Base-by-base conservation (phyloP, 2,797 vertebrate species). In the Tauraco hartlaubi region DNA sequence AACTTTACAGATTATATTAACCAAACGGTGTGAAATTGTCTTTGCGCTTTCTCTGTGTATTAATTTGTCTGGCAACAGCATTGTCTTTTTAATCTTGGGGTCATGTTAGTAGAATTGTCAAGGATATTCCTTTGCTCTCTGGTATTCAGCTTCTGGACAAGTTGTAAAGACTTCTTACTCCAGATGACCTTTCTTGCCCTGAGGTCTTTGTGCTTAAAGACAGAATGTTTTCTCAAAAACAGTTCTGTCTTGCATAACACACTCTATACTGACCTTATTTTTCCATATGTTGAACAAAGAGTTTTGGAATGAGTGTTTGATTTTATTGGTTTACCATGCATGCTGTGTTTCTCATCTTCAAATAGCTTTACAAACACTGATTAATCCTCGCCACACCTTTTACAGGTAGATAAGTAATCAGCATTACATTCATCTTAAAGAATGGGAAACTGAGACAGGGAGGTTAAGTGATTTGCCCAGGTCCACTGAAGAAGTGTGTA, bases 391-490 rank as follows among this genome's bases (percentile, higher is more conserved):
- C 58, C 68, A 88, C 85, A 81, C 85, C 85, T 96, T 96, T 95
- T 69, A 67, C 16, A 59, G 75, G 92, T 90, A 94, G 79, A 78
- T 94, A 86, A 81, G 11, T 46, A 55, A 90, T 72, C 43, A 86
- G 26, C 51, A 55, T 66, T 93, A 28, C 39, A 37, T 74, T 51
- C 25, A 37, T 78, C 54, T 72, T 86, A 73, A 73, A 88, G 35
- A 91, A 66, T 39, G 26, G 62, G 62, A 91, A 87, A 71, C 64
- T 39, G 61, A 91, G 68, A 39, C 82, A 66, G 66, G 49, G 66
- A 85, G 58, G 73, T 90, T 93, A 95, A 96, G 91, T 10, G 89
- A 88, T 85, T 96, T 91, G 87, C 91, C 89, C 89, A 72, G 48
- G 91, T 87, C 82, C 94, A 81, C 76, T 90, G 88, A 81, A 78